phyloP scores from a whole-genome alignment of 35 echinoderm and acorn worm species.

The Lytechinus pictus region DNA sequence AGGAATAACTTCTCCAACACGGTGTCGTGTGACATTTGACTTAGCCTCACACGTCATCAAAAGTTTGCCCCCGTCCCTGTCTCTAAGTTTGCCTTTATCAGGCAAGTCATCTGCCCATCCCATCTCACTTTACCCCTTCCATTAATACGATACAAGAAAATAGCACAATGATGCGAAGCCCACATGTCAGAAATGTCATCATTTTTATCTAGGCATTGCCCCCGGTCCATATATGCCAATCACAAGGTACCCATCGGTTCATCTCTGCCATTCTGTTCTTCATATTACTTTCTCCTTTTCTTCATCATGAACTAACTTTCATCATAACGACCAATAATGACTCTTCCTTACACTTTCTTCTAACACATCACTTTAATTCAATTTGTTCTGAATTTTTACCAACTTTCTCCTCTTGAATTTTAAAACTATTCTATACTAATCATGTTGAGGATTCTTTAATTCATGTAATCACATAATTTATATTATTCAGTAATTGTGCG shows the following conservation, averaged over 20 bases:
- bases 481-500: too few species aligned
- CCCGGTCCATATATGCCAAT: slow-evolving; percentile 31
- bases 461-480: too few species aligned
- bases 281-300: neutral
- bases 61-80: neutral
- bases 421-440: too few species aligned
- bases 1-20: slow-evolving; percentile 34
- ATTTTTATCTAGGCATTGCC: slow-evolving; percentile 42
- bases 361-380: too few species aligned
- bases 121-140: neutral
- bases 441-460: too few species aligned
- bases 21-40: slow-evolving; percentile 21
- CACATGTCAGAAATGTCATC: slow-evolving; percentile 34
- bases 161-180: slow-evolving; percentile 30
- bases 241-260: neutral
- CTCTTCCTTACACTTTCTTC: too few species aligned
- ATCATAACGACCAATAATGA: neutral
- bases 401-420: too few species aligned
- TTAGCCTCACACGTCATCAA: slow-evolving; percentile 23
- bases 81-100: neutral
- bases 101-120: neutral
- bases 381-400: too few species aligned
- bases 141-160: slow-evolving; percentile 27
- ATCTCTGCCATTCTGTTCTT: neutral
- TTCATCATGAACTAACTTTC: neutral